Conservation (phyloP, 2,797 vertebrate genomes). For the Cossypha dichroa region DNA sequence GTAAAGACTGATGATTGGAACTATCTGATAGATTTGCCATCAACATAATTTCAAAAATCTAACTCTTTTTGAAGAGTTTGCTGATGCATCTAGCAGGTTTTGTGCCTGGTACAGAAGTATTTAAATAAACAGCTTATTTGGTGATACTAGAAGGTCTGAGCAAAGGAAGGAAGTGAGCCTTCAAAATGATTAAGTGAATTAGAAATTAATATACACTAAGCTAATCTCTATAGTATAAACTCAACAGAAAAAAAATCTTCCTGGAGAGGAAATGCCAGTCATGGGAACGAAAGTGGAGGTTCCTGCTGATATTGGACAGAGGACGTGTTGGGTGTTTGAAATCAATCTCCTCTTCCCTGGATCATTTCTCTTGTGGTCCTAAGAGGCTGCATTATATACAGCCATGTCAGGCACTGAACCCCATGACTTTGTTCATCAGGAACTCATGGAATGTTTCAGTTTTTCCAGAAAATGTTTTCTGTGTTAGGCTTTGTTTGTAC, state of each 20-base stretch:
- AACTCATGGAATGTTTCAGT: constrained; percentile 62
- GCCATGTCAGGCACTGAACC: constrained; percentile 5
- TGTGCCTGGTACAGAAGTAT: neutral
- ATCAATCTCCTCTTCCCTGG: constrained; percentile 43
- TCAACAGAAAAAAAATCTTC: constrained; percentile 43
- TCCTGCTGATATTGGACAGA: constrained; percentile 52
- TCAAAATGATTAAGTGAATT: constrained; percentile 71
- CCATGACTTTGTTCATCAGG: constrained; percentile 34
- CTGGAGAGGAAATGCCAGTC: constrained; percentile 65
- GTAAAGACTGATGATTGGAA: neutral
- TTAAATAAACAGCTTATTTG: constrained; percentile 52
- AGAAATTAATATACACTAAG: constrained; percentile 67
- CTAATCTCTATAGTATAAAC: constrained; percentile 65
- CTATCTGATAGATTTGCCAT: neutral
- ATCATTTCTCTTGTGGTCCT: constrained; percentile 47
- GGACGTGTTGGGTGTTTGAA: constrained; percentile 48
- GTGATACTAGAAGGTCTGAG: constrained; percentile 27
- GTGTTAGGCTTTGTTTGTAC: constrained; percentile 65
- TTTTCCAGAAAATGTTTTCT: constrained; percentile 62
- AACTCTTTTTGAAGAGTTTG: neutral
- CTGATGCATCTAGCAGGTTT: constrained; percentile 35
- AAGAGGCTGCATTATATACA: constrained; percentile 45
- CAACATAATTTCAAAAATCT: neutral
- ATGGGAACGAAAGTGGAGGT: constrained; percentile 43
- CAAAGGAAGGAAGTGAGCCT: constrained; percentile 61